phyloP scores from a whole-genome alignment of 2,113 vertebrate species.

The Archilochus colubris region DNA sequence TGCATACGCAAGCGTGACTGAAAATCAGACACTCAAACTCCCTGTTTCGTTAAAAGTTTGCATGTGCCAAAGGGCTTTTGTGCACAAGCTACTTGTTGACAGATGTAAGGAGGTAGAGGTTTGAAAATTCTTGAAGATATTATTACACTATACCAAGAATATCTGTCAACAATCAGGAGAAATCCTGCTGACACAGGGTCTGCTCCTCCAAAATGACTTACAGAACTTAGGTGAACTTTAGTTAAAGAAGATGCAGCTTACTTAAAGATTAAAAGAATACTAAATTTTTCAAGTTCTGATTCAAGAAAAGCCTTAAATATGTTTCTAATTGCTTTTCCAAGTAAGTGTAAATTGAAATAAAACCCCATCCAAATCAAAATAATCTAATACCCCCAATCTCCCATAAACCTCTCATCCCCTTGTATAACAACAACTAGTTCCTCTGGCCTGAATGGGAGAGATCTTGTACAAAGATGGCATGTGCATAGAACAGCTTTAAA shows the following conservation, averaged over 20 bases:
- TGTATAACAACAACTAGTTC: neutral
- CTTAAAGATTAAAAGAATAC: neutral
- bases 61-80: constrained; percentile 30
- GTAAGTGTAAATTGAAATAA: neutral
- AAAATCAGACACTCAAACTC: constrained; percentile 4
- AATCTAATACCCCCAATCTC: neutral
- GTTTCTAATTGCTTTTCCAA: neutral
- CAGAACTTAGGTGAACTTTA: neutral
- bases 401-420: neutral
- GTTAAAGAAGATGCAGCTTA: constrained; percentile 5
- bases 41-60: neutral
- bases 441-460: neutral
- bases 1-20: neutral
- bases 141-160: constrained; percentile 65
- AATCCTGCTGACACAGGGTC: constrained; percentile 21
- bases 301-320: neutral
- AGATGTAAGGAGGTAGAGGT: constrained; percentile 43
- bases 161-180: constrained; percentile 47
- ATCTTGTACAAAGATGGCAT: neutral
- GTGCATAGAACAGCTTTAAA: neutral
- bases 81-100: constrained; percentile 49
- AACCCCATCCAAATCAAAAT: neutral
- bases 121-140: constrained; percentile 66
- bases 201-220: neutral
- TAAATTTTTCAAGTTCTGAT: neutral